These are phyloP conservation scores for Hypselothyrea guttata DNA, from an alignment of 2,888 invertebrate species.

Conservation along the genomic window DNA sequence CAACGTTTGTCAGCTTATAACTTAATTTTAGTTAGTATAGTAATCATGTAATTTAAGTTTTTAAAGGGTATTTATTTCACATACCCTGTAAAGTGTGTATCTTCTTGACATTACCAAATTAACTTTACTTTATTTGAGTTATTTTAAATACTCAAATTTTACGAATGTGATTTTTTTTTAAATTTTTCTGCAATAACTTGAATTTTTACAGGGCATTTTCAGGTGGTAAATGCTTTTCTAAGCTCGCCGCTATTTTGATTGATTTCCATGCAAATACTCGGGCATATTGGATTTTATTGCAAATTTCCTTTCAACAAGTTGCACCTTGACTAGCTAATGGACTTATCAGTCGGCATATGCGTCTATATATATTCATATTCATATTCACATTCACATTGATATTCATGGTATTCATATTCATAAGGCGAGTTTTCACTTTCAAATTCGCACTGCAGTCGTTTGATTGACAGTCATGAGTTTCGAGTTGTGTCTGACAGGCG, in stretches of 20 bases:
- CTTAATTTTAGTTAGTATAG: too few species aligned
- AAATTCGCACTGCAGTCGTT: conserved; percentile 54
- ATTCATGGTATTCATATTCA: conserved; percentile 6
- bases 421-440: conserved; percentile 65
- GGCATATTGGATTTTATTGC: conserved; percentile 61
- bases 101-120: too few species aligned
- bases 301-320: conserved; percentile 50
- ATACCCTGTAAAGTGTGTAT: too few species aligned
- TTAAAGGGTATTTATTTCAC: too few species aligned
- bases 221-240: background rate
- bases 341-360: conserved; percentile 2
- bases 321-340: conserved; percentile 29
- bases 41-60: too few species aligned
- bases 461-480: conserved; percentile 66
- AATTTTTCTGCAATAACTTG: background rate
- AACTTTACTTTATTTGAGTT: too few species aligned
- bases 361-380: conserved; percentile 24
- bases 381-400: conserved; percentile 17
- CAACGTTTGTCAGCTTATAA: too few species aligned
- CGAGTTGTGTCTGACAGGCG: conserved; percentile 58
- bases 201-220: conserved; percentile 24
- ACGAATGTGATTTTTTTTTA: too few species aligned
- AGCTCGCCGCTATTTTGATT: conserved; percentile 41
- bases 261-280: conserved; percentile 65
- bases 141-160: too few species aligned